A percentile compares a stretch with the other conserved stretches of the same genome.
Conservation (phyloP, 2,113 vertebrate species). For the Nanorana parkeri region DNA sequence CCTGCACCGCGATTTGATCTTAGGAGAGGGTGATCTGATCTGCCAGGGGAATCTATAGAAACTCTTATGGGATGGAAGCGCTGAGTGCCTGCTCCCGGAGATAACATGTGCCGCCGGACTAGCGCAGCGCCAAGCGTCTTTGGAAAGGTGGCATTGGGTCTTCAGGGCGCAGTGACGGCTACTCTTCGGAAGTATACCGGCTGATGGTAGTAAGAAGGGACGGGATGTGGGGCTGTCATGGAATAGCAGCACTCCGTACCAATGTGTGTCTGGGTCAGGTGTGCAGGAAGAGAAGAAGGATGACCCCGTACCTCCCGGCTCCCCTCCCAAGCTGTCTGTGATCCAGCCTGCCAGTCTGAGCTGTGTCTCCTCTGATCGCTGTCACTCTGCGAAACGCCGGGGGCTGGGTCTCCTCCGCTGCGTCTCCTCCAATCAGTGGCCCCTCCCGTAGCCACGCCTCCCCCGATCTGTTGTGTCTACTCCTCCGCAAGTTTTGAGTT, state of each 20-base stretch:
- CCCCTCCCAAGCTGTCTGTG: neutral
- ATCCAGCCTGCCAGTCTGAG: constrained; percentile 11
- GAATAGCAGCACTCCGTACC: neutral
- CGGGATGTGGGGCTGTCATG: neutral
- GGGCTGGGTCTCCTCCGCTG: neutral
- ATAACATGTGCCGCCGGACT: neutral
- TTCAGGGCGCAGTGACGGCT: too few relatives aligned
- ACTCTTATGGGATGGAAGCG: neutral
- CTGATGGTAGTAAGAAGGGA: too few relatives aligned
- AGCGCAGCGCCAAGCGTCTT: neutral
- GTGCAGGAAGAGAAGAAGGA: neutral
- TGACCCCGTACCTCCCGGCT: constrained; percentile 8
- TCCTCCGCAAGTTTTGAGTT: neutral
- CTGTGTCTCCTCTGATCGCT: constrained; percentile 10
- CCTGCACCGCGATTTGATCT: too few relatives aligned
- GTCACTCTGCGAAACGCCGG: constrained; percentile 4
- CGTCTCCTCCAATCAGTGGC: neutral
- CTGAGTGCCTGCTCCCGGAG: neutral
- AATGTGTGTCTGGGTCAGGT: neutral
- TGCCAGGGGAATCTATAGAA: neutral
- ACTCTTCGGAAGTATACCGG: too few relatives aligned
- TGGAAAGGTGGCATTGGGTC: too few relatives aligned
- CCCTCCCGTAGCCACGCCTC: neutral
- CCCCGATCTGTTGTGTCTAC: constrained; percentile 3
- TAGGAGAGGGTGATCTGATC: constrained; percentile 72